Base-by-base conservation (phyloP, 2,113 vertebrate genomes). In the Lanius ludovicianus region DNA sequence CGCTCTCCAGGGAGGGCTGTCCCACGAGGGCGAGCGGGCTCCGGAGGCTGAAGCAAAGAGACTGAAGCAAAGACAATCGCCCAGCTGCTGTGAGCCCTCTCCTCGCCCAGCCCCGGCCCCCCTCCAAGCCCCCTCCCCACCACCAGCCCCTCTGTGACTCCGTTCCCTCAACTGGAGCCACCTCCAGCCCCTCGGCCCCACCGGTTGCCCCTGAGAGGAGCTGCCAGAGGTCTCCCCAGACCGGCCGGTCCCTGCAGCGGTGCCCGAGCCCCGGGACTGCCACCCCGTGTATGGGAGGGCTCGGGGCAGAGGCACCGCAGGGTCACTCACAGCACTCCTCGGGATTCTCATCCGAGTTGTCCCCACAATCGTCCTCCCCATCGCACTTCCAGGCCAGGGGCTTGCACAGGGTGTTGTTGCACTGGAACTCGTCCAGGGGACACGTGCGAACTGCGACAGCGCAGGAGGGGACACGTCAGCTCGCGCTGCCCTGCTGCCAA, bases 381-480 rank as follows among this genome's bases (percentile, higher is more conserved):
- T 99, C 99, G 3, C 99, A 99, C 91, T 99, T 99, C 99, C 99
- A 99, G 62, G 98, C 99, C 78, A 99, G 98, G 0, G 99, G 99
- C 81, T 99, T 99, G 95, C 99, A 99, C 91, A 99, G 93, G 1
- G 99, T 99, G 97, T 99, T 99, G 97, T 99, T 99, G 92, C 99
- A 99, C 97, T 99, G 99, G 97, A 99, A 99, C 96, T 99, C 99
- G 1, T 99, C 99, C 97, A 98, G 92, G 73, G 99, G 99, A 94
- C 99, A 99, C 33, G 99, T 99, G 76, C 99, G 97, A 46, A 98
- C 99, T 98, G 98, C 50, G 93, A 11, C 37, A 17, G 15, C 3
- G 5, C n/a, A 12, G 13, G 41, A 44, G 75, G 15, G 25, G 42
- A 46, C 27, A 4, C 0, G 3, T 93, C 77, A 96, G 50, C 17